A percentile compares a stretch with the other conserved stretches of the same genome.
Conservation (phyloP, 2,113 vertebrate genomes). For the Sclerurus mexicanus region DNA sequence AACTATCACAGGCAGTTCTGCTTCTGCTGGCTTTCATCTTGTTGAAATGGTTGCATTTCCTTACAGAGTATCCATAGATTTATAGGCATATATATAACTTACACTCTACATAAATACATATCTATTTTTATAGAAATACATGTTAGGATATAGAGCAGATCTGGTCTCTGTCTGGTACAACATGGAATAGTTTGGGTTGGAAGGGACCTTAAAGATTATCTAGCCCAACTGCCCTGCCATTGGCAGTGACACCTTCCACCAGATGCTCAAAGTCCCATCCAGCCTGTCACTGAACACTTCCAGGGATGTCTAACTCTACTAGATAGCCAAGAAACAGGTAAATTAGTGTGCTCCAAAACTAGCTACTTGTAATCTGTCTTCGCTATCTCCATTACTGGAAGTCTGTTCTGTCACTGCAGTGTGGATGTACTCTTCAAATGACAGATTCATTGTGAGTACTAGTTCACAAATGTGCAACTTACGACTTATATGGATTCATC, state of each 20-base stretch:
- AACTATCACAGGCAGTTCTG: not conserved
- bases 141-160: not conserved
- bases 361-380: not conserved
- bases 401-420: not conserved
- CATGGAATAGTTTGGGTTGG: not conserved
- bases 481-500: not conserved
- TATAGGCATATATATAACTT: not conserved
- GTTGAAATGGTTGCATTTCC: not conserved
- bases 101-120: not conserved
- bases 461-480: not conserved
- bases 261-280: not conserved
- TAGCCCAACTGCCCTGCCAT: not conserved
- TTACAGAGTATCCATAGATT: not conserved
- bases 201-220: not conserved
- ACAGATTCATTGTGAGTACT: not conserved
- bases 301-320: not conserved
- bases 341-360: not conserved
- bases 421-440: not conserved
- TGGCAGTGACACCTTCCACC: not conserved
- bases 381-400: not conserved
- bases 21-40: conserved; percentile 15
- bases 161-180: not conserved
- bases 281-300: no score
- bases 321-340: not conserved
- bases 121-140: not conserved